These are phyloP conservation scores for Clanis bilineata DNA, from an alignment of 2,888 invertebrate species.

Conservation along the genomic window DNA sequence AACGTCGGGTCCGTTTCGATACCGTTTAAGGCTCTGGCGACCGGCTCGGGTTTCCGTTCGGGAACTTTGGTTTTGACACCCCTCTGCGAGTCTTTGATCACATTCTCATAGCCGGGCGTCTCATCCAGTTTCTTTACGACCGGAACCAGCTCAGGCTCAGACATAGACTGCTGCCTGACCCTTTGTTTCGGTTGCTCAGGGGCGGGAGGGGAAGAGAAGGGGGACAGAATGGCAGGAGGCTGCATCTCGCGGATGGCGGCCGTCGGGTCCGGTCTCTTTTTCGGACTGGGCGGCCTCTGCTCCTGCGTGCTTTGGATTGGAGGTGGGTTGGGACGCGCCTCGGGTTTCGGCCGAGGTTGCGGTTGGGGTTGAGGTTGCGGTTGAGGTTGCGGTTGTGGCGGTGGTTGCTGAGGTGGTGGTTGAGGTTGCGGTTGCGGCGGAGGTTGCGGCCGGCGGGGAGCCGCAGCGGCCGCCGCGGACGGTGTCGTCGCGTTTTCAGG, in stretches of 20 bases:
- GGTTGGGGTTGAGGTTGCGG: conserved; percentile 28
- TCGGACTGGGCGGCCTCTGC: conserved; percentile 55
- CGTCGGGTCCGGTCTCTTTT: conserved; percentile 61
- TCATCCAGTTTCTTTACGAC: conserved; percentile 85
- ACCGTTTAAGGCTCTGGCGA: conserved; percentile 78
- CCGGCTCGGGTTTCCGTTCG: conserved; percentile 64
- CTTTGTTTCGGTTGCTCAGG: conserved; percentile 54
- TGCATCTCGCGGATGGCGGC: conserved; percentile 68
- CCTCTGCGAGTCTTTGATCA: conserved; percentile 80
- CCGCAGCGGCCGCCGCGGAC: conserved; percentile 62
- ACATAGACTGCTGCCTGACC: conserved; percentile 70
- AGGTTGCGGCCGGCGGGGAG: conserved; percentile 49
- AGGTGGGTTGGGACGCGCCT: conserved; percentile 33
- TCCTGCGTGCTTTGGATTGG: conserved; percentile 42
- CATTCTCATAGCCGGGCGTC: conserved; percentile 83
- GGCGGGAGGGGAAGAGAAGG: conserved; percentile 73
- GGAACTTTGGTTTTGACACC: conserved; percentile 59
- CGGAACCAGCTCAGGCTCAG: conserved; percentile 83
- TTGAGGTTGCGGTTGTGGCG: conserved; percentile 39
- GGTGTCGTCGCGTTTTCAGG: conserved; percentile 83
- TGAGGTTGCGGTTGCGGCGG: conserved; percentile 52
- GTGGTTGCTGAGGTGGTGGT: conserved; percentile 39
- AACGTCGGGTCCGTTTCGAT: conserved; percentile 88
- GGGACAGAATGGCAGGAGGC: conserved; percentile 69
- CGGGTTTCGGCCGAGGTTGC: conserved; percentile 44